A percentile compares a stretch with the other conserved stretches of the same genome.
phyloP scores from a whole-genome alignment of 35 echinoderm and acorn worm species.

The Apostichopus japonicus region DNA sequence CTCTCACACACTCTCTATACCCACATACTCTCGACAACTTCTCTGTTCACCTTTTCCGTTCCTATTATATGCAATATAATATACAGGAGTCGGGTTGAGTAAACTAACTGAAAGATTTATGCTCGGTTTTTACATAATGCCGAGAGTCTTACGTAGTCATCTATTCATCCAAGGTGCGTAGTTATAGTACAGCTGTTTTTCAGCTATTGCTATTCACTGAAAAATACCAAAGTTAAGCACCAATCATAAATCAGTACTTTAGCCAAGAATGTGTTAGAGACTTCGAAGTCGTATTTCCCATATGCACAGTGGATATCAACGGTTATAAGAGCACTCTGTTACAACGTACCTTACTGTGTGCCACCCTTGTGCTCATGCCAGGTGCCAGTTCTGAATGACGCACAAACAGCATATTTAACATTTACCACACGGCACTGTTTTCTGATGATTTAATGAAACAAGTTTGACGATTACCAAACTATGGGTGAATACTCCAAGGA shows the following conservation, averaged over 20 bases:
- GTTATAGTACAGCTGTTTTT: background rate
- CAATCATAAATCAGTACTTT: background rate
- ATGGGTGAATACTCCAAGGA: no score
- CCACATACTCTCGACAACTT: no score
- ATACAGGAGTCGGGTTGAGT: background rate
- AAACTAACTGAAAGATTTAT: background rate
- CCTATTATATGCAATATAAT: no score
- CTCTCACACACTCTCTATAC: no score
- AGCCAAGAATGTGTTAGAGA: background rate
- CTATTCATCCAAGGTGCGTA: background rate
- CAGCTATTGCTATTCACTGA: background rate
- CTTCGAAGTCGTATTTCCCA: background rate
- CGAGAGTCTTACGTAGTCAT: background rate
- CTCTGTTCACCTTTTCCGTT: no score
- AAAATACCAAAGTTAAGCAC: background rate
- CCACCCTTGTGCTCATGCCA: background rate
- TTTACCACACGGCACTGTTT: no score
- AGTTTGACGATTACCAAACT: no score
- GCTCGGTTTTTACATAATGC: background rate
- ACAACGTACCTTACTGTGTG: background rate
- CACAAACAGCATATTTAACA: background rate
- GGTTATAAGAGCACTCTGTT: background rate
- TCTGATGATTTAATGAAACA: no score
- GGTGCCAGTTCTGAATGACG: background rate
- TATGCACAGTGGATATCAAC: background rate